Evolutionary conservation across 2,888 invertebrate species (phyloP).

Genomic region (Epinotia bilunana): DNA sequence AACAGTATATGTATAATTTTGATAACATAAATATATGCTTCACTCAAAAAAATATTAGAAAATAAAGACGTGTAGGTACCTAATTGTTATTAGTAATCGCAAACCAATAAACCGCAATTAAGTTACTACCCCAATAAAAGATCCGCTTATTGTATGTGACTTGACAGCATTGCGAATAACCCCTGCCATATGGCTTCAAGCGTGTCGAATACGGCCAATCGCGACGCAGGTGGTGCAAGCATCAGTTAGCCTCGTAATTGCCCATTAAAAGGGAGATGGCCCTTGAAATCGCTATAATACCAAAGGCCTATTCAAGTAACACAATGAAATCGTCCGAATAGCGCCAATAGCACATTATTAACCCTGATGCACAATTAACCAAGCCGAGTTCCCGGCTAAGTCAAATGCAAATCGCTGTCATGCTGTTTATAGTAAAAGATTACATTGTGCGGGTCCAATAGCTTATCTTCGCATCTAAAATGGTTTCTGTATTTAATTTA

Average conservation of each 20-base stretch:
- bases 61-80: not conserved
- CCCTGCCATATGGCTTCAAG: slow-evolving; percentile 15
- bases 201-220: slow-evolving; percentile 39
- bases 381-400: slow-evolving; percentile 61
- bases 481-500: slow-evolving; percentile 79
- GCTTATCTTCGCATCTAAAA: slow-evolving; percentile 78
- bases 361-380: slow-evolving; percentile 73
- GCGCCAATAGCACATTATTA: slow-evolving; percentile 74
- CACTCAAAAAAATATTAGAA: no score
- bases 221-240: slow-evolving; percentile 61
- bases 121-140: not conserved
- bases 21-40: no score
- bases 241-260: slow-evolving; percentile 66
- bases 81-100: not conserved
- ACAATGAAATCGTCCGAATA: slow-evolving; percentile 80
- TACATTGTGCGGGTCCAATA: slow-evolving; percentile 78
- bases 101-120: not conserved
- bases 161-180: slow-evolving; percentile 4
- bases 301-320: slow-evolving; percentile 66
- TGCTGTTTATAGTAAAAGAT: slow-evolving; percentile 81
- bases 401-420: slow-evolving; percentile 81
- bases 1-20: slow-evolving; percentile 22
- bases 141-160: not conserved
- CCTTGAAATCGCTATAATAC: slow-evolving; percentile 66
- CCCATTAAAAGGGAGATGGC: slow-evolving; percentile 72